phyloP scores from a whole-genome alignment of 2,113 vertebrate species.

The Rhombomys opimus region DNA sequence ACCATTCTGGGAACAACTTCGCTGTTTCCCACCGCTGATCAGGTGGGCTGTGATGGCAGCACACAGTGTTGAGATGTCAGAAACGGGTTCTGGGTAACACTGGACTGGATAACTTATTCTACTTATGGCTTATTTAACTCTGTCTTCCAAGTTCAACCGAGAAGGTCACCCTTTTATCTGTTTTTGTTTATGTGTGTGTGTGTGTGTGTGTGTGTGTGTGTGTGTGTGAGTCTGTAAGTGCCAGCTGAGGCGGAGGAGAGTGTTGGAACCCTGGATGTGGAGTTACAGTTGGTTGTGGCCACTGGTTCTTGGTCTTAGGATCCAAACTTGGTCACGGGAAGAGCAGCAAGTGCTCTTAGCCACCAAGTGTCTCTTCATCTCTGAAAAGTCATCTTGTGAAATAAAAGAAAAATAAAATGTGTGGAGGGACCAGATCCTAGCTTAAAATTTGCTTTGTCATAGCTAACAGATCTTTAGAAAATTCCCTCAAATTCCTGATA shows the following conservation, averaged over 20 bases:
- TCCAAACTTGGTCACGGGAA: neutral
- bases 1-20: neutral
- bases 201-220: no score
- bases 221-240: neutral
- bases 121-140: neutral
- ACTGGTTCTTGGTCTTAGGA: neutral
- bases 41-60: neutral
- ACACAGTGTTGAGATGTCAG: neutral
- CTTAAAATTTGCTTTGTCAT: constrained; percentile 38
- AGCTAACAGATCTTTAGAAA: constrained; percentile 26
- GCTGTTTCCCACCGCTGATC: neutral
- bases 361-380: neutral
- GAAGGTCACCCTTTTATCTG: neutral
- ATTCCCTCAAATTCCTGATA: neutral
- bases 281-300: neutral
- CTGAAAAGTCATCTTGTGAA: neutral
- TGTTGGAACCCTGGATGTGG: neutral
- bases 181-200: neutral
- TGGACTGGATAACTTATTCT: neutral
- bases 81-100: neutral
- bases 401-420: neutral
- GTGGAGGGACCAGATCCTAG: neutral
- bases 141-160: neutral
- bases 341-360: no score
- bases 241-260: neutral